These are phyloP conservation scores for Rhinogobius similis DNA, from an alignment of 2,113 vertebrate genomes.

Conservation along the genomic window DNA sequence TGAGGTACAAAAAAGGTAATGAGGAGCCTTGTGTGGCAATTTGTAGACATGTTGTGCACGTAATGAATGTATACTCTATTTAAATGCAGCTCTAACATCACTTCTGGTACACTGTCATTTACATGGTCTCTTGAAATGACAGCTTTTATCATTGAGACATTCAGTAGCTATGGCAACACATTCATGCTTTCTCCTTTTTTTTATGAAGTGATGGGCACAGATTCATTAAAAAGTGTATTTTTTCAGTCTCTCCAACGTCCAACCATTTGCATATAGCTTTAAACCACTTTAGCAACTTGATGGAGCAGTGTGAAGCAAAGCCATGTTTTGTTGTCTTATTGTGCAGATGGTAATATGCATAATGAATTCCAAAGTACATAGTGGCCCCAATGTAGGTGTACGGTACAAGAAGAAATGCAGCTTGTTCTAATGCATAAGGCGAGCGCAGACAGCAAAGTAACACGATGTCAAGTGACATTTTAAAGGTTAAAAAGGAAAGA, in stretches of 20 bases:
- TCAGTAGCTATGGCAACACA: conserved; percentile 55
- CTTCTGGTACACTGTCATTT: no score
- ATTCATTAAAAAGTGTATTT: conserved; percentile 17
- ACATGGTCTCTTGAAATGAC: conserved; percentile 18
- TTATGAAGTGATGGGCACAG: conserved; percentile 30
- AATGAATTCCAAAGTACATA: conserved; percentile 1
- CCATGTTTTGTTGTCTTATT: neutral
- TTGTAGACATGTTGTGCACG: conserved; percentile 23
- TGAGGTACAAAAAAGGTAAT: neutral
- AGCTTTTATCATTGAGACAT: conserved; percentile 26
- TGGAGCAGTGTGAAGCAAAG: neutral
- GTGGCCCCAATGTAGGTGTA: neutral
- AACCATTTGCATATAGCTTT: neutral
- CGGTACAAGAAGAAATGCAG: neutral
- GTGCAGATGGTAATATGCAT: neutral
- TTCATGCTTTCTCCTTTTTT: conserved; percentile 25
- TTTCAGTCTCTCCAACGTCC: conserved; percentile 20
- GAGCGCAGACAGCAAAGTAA: neutral
- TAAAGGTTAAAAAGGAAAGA: neutral
- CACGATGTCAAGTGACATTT: neutral
- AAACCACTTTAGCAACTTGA: conserved; percentile 20
- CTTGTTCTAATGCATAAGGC: neutral
- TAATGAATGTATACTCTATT: conserved; percentile 15
- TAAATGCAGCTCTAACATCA: conserved; percentile 24
- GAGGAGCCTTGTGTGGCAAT: neutral